Evolutionary conservation across 1,140 invertebrate genomes (phyloP), one percentile per base, ranked within the genome.

Genomic region (Colletes gigas): DNA sequence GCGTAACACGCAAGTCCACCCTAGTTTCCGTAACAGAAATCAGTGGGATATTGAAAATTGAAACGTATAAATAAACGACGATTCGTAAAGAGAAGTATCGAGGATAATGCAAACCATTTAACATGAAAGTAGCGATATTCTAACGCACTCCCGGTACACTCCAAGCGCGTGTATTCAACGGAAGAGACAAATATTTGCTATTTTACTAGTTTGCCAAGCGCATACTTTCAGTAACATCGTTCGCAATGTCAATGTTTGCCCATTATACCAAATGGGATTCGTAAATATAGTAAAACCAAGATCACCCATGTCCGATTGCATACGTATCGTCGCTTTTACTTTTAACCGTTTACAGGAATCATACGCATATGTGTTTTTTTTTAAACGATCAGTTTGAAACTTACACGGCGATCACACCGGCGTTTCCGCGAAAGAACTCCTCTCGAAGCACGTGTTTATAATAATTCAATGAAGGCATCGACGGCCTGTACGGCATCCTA

Each of bases 371-470:
- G 30, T 30, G 30, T 30, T 30, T 30, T 47, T 47, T 47, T 9
- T 6, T 47, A 47, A 47, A 47, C 9, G 9, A 47, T 47, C 6
- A 1, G 30, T 54, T 39, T 14, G 15, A 19, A 82, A 95, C 96
- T 96, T 94, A 97, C 97, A 97, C 95, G 87, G 96, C 96, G 88
- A 97, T 97, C 41, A 97, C 94, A 17, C 97, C 97, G 3, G 96
- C 95, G 39, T 96, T 95, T 19, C 75, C 47, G 41, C 94, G 95
- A 90, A 97, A 97, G 88, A 96, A 97, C 70, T 97, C 95, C 85
- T 95, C 96, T 63, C 96, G 93, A 77, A 97, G 91, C 17, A 95
- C 94, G 84, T 96, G 96, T 85, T 97, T 97, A 90, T 97, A 97
- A 88, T 97, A 96, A 84, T 95, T 94, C 10, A 97, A 93, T 0